phyloP scores from a whole-genome alignment of 1,140 invertebrate species.

The Hetaerina americana region DNA sequence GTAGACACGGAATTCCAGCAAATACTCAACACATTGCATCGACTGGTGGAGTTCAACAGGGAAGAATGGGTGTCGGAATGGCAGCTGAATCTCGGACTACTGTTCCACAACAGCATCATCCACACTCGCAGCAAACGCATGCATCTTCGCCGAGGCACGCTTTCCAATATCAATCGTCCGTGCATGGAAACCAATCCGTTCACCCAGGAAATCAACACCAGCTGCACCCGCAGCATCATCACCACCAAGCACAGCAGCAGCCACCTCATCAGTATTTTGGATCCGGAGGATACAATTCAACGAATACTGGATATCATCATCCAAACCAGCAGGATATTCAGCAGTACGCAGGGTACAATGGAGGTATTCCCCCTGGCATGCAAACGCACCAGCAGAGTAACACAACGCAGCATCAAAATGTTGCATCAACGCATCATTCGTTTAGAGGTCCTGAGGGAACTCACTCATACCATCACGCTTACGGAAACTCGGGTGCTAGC shows the following conservation, averaged over 20 bases:
- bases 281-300: neutral
- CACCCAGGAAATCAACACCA: neutral
- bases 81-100: neutral
- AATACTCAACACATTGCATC: neutral
- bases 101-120: neutral
- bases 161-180: neutral
- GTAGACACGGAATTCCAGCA: neutral
- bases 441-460: neutral
- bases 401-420: neutral
- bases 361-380: neutral
- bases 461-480: neutral
- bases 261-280: slow-evolving; percentile 19
- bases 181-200: neutral
- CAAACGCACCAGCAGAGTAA: neutral
- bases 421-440: neutral
- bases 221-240: slow-evolving; percentile 24
- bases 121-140: neutral
- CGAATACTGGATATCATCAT: neutral
- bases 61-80: neutral
- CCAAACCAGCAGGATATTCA: neutral
- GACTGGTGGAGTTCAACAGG: neutral
- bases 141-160: neutral
- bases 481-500: neutral
- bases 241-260: slow-evolving; percentile 38
- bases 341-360: neutral